Conservation (phyloP, 2,113 vertebrate species). For the Bujurquina vittata region DNA sequence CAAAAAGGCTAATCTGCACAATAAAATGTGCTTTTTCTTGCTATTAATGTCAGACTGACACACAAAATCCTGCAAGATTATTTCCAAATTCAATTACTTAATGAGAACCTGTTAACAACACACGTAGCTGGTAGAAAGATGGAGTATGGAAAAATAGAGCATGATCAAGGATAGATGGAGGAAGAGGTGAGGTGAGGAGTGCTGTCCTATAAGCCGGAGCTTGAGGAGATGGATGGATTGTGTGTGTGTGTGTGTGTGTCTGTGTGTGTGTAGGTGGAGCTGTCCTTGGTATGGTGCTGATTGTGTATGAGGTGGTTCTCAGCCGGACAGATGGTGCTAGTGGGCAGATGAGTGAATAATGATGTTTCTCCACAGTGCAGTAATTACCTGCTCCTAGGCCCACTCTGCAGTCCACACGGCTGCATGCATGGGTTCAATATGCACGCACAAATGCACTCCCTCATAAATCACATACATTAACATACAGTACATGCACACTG, state of each 20-base stretch:
- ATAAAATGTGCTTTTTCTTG: constrained; percentile 34
- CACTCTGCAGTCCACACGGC: constrained; percentile 29
- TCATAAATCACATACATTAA: constrained; percentile 33
- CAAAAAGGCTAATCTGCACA: constrained; percentile 33
- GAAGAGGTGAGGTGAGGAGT: constrained; percentile 67
- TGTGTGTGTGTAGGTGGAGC: constrained; percentile 60
- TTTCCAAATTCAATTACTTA: constrained; percentile 45
- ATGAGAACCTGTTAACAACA: constrained; percentile 41
- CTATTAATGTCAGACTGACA: constrained; percentile 42
- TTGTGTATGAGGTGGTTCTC: constrained; percentile 74
- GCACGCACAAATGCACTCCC: constrained; percentile 2
- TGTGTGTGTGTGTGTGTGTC: constrained; percentile 25
- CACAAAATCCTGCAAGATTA: constrained; percentile 29
- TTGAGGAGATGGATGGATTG: constrained; percentile 72
- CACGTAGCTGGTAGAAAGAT: background rate
- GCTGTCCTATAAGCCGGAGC: constrained; percentile 58
- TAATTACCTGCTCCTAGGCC: constrained; percentile 74
- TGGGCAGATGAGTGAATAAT: constrained; percentile 80
- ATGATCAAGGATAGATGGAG: constrained; percentile 54
- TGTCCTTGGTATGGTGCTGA: constrained; percentile 75
- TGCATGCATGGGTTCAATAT: constrained; percentile 31
- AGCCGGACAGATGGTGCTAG: constrained; percentile 78
- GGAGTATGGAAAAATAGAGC: background rate
- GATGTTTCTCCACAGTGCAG: constrained; percentile 73
- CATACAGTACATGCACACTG: background rate